These are phyloP conservation scores for Pteronotus mesoamericanus DNA, from an alignment of 2,797 vertebrate genomes.

Conservation along the genomic window DNA sequence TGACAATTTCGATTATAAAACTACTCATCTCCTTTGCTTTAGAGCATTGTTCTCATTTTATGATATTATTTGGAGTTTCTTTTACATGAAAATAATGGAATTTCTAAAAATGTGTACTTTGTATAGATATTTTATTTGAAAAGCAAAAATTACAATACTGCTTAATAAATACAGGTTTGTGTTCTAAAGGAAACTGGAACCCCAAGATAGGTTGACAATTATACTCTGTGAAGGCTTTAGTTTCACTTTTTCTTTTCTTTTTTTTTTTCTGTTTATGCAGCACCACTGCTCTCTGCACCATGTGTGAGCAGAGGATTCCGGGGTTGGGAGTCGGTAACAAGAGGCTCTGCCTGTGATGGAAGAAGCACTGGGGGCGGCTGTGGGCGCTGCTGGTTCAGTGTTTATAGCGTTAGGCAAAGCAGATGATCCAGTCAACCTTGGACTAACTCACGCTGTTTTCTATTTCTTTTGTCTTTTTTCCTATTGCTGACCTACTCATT, in stretches of 20 bases:
- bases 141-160: not conserved
- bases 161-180: not conserved
- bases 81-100: not conserved
- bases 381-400: not conserved
- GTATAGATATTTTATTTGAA: not conserved
- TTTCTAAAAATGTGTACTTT: not conserved
- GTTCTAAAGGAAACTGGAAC: not conserved
- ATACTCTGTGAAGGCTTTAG: not conserved
- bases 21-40: not conserved
- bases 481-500: slow-evolving; percentile 30
- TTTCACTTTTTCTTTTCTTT: not conserved
- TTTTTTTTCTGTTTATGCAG: not conserved
- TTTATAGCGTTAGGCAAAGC: not conserved
- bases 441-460: slow-evolving; percentile 41
- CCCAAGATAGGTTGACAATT: not conserved
- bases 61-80: not conserved
- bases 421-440: not conserved
- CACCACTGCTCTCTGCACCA: not conserved
- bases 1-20: not conserved
- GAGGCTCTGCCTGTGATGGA: not conserved
- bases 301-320: not conserved
- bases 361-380: not conserved
- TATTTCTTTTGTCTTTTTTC: not conserved
- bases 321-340: not conserved
- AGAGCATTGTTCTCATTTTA: not conserved